phyloP scores from a whole-genome alignment of 2,797 vertebrate genomes.

The Coregonus sp. region DNA sequence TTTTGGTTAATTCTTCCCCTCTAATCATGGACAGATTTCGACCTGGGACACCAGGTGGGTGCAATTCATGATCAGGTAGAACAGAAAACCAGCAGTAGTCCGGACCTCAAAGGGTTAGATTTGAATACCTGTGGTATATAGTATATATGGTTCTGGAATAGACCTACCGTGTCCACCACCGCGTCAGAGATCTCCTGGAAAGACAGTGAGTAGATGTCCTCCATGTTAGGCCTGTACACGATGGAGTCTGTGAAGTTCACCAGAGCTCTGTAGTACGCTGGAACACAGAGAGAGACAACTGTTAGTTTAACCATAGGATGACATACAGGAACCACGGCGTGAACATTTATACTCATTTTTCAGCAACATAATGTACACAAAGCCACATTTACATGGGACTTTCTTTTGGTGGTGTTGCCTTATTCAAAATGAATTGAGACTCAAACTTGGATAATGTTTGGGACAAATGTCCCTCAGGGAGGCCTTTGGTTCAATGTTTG shows the following conservation, averaged over 20 bases:
- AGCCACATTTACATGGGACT: constrained; percentile 18
- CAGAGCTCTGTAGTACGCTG: constrained; percentile 93
- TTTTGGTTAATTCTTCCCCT: too few relatives aligned
- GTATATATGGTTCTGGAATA: background rate
- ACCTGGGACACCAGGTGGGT: too few relatives aligned
- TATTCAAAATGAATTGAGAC: constrained; percentile 24
- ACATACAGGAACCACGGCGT: constrained; percentile 37
- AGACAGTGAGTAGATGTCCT: constrained; percentile 80
- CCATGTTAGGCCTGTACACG: constrained; percentile 77
- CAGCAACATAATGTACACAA: constrained; percentile 14
- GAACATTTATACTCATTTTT: background rate
- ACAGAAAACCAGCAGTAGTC: too few relatives aligned
- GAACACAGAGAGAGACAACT: constrained; percentile 13
- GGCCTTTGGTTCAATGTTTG: constrained; percentile 30
- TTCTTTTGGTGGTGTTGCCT: constrained; percentile 19
- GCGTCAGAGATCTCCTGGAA: constrained; percentile 88
- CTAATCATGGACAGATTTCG: too few relatives aligned
- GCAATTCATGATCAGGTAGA: too few relatives aligned
- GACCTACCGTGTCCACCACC: constrained; percentile 87
- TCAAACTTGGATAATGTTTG: constrained; percentile 26
- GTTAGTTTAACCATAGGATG: constrained; percentile 49
- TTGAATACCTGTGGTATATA: too few relatives aligned
- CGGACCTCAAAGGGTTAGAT: too few relatives aligned
- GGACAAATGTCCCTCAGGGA: constrained; percentile 27
- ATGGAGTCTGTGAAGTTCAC: constrained; percentile 94